A percentile compares a stretch with the other conserved stretches of the same genome.
phyloP scores from a whole-genome alignment of 2,888 invertebrate species.

The Tanypteryx hageni region DNA sequence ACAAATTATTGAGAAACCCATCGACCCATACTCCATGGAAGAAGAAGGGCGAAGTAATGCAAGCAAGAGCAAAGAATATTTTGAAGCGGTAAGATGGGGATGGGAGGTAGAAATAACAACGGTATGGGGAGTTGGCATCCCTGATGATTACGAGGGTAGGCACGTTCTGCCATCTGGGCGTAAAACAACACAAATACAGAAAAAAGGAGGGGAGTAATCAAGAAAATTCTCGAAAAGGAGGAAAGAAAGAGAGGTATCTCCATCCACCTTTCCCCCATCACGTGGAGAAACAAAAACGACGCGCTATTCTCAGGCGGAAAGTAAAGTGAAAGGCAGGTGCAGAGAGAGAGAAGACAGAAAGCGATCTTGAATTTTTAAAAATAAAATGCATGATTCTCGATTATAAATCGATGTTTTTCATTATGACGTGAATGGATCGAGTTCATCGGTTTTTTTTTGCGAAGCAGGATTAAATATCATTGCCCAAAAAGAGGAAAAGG shows the following conservation, averaged over 20 bases:
- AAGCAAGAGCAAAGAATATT: not conserved
- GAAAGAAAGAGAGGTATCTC: not conserved
- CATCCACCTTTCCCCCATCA: not conserved
- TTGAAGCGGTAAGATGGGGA: not conserved
- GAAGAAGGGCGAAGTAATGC: not conserved
- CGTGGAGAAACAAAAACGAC: not conserved
- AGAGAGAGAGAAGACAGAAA: not conserved
- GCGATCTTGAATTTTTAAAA: not conserved
- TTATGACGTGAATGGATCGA: not conserved
- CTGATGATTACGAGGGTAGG: not conserved
- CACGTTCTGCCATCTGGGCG: not conserved
- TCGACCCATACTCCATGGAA: not conserved
- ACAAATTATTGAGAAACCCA: constrained; percentile 44
- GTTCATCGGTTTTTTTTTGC: not conserved
- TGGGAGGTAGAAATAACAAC: not conserved
- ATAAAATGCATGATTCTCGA: not conserved
- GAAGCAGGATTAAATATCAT: not conserved
- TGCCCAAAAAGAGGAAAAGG: not conserved
- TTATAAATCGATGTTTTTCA: constrained; percentile 16
- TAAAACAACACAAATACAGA: not conserved
- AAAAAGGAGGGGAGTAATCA: not conserved
- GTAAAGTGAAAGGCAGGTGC: not conserved
- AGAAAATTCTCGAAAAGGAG: not conserved
- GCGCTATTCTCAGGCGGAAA: not conserved
- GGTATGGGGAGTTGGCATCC: not conserved